These are phyloP conservation scores for Nothobranchius kuhntae DNA, from an alignment of 2,113 vertebrate genomes.

Conservation along the genomic window DNA sequence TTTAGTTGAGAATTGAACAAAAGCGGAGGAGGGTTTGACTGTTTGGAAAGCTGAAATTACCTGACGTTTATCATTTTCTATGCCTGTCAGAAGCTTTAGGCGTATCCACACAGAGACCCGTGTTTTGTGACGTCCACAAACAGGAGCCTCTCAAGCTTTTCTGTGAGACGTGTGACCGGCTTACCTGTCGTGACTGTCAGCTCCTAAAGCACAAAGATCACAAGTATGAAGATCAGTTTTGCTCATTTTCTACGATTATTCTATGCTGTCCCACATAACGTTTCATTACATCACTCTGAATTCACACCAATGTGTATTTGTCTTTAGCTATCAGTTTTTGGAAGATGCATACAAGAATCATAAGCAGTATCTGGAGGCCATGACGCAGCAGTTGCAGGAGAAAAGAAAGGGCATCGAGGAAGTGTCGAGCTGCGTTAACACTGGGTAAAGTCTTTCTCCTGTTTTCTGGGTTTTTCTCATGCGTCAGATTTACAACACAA, in stretches of 20 bases:
- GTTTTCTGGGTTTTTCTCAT: not conserved
- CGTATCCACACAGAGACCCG: constrained; percentile 88
- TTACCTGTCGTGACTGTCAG: constrained; percentile 97
- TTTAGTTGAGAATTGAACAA: not conserved
- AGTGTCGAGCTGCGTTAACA: constrained; percentile 89
- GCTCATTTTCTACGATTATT: no score
- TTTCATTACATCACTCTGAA: no score
- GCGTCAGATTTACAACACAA: no score
- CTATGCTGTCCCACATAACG: no score
- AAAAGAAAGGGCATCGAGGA: constrained; percentile 94
- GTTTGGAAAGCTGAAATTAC: not conserved
- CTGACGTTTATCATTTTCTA: not conserved
- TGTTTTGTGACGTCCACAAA: constrained; percentile 96
- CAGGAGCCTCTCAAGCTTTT: constrained; percentile 97
- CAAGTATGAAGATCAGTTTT: constrained; percentile 80
- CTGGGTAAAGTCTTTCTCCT: constrained; percentile 79
- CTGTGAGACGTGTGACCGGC: constrained; percentile 96
- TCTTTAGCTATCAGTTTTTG: constrained; percentile 93
- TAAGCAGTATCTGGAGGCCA: constrained; percentile 92
- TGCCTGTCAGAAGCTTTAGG: constrained; percentile 84
- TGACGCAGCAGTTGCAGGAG: constrained; percentile 94
- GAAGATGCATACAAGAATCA: constrained; percentile 98
- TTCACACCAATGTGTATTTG: constrained; percentile 10
- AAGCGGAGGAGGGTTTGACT: not conserved
- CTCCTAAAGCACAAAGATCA: constrained; percentile 97